These are phyloP conservation scores for Pterobdella sp. DNA, from an alignment of 2,888 invertebrate genomes.

Conservation along the genomic window DNA sequence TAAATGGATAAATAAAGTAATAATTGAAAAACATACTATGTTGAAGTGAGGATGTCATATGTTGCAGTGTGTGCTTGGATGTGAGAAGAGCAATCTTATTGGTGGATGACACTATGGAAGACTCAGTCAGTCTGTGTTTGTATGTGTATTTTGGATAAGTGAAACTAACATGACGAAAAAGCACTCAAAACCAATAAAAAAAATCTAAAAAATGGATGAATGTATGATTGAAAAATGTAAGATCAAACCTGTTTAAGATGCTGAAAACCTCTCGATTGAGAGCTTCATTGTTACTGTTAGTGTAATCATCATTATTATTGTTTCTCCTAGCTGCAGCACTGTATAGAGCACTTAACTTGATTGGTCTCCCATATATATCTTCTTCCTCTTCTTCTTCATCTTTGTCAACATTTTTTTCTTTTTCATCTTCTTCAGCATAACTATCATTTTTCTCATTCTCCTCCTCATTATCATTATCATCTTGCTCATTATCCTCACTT, in stretches of 20 bases:
- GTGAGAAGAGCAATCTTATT: too few relatives aligned
- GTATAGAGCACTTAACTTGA: not conserved
- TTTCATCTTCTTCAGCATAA: not conserved
- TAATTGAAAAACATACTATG: too few relatives aligned
- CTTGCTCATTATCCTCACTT: conserved; percentile 7
- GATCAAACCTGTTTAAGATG: conserved; percentile 18
- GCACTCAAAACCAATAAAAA: too few relatives aligned
- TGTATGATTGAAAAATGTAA: not conserved
- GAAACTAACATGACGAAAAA: too few relatives aligned
- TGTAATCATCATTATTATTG: not conserved
- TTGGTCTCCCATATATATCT: conserved; percentile 15
- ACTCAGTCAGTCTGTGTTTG: too few relatives aligned
- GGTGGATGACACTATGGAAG: too few relatives aligned
- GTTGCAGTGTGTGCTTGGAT: too few relatives aligned
- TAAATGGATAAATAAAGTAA: too few relatives aligned
- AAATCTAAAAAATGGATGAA: not conserved
- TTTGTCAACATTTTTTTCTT: not conserved
- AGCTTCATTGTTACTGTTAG: not conserved
- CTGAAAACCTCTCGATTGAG: not conserved
- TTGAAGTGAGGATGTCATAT: too few relatives aligned
- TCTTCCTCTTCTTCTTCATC: not conserved
- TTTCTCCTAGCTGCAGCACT: not conserved
- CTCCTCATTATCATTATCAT: not conserved
- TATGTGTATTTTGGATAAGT: too few relatives aligned
- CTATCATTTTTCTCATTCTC: not conserved